phyloP scores from a whole-genome alignment of 1,140 invertebrate genomes.

The Lerema accius region DNA sequence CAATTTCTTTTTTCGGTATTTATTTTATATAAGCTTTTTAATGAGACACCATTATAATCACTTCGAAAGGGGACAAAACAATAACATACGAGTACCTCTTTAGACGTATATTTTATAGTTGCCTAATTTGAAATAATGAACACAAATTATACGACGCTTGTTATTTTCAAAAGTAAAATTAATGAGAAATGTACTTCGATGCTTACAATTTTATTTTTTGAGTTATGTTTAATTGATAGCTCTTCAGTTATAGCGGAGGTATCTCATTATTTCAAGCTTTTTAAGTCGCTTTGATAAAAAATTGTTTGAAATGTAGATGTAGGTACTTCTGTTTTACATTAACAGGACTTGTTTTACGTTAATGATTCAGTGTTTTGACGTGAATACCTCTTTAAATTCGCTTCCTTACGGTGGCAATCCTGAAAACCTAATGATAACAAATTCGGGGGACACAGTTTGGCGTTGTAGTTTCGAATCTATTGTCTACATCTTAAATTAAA shows the following conservation, averaged over 20 bases:
- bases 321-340: background rate
- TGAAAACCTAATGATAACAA: too few relatives aligned
- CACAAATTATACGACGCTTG: background rate
- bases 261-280: constrained; percentile 25
- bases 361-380: background rate
- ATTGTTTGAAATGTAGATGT: background rate
- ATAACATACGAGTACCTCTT: too few relatives aligned
- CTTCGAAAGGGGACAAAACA: too few relatives aligned
- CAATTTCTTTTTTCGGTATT: too few relatives aligned
- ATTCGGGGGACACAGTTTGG: too few relatives aligned
- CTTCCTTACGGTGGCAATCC: too few relatives aligned
- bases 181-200: constrained; percentile 10
- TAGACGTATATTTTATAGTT: too few relatives aligned
- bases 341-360: background rate
- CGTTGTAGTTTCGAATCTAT: too few relatives aligned
- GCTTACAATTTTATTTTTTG: constrained; percentile 7
- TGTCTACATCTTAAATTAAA: too few relatives aligned
- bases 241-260: constrained; percentile 4
- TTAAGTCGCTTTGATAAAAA: background rate
- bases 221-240: constrained; percentile 11
- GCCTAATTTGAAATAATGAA: too few relatives aligned
- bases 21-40: too few relatives aligned
- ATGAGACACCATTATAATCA: too few relatives aligned
- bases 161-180: background rate
- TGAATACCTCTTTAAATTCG: background rate